Evolutionary conservation across 2,797 vertebrate genomes (phyloP), one percentile per base, ranked within the genome.

Genomic region (Malacoctenus gilli): DNA sequence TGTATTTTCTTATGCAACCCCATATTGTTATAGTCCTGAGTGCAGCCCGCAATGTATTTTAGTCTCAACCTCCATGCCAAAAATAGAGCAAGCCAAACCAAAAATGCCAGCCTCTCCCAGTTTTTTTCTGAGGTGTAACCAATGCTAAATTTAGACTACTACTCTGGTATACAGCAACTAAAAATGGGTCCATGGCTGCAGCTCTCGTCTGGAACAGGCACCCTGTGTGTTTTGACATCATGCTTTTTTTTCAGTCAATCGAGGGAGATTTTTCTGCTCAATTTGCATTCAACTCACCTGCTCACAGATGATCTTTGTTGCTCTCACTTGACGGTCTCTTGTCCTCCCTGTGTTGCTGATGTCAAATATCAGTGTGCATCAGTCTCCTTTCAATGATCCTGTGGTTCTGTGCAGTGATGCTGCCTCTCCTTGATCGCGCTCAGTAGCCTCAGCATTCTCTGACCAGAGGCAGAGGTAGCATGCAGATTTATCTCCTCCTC

Each of bases 91-190:
- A 41, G 57, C 57, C 75, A 77, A 83, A 79, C 83, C 61, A 77
- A 28, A 77, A 85, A 79, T 58, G 44, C 68, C 72, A 82, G 78
- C 83, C 83, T 86, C 75, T 83, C 73, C 79, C 84, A 67, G 57
- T 77, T 82, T 86, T 74, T 75, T 76, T 28, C 80, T 77, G 77
- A 89, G 82, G 87, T 84, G 84, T 72, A 85, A 66, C 60, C 79
- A 43, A 13, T 19, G 74, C 84, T 89, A 87, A 77, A 88, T 88
- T 70, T 89, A 89, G 83, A 78, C 63, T 77, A 62, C 83, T 85
- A 82, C 85, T 88, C 79, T 15, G 9, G 71, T 61, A 74, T 53
- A 77, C 79, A 78, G 8, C 16, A 0, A 55, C 82, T 82, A 70
- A 75, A 85, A 79, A 71, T 66, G 79, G 41, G 37, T 72, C 38